Percentiles rank a stretch among this genome's conserved stretches.
Evolutionary conservation across 2,888 invertebrate genomes (phyloP).

Genomic region (Ditula angustiorana): DNA sequence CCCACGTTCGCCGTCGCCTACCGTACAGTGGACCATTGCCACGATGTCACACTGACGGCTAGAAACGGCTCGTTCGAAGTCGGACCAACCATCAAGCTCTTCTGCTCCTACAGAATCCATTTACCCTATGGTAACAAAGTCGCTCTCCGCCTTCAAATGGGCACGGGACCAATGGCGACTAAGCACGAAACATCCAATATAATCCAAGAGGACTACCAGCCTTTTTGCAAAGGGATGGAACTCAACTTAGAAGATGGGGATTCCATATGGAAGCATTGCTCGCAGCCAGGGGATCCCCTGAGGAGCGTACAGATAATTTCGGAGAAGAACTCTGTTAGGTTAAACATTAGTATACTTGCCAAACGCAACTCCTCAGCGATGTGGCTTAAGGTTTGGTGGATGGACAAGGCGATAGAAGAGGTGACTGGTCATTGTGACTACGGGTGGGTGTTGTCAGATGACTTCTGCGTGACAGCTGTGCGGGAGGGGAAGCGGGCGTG

Average conservation of each 20-base stretch:
- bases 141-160: conserved; percentile 86
- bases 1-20: conserved; percentile 89
- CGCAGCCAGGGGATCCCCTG: conserved; percentile 83
- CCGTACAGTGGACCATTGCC: conserved; percentile 89
- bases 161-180: conserved; percentile 69
- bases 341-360: conserved; percentile 75
- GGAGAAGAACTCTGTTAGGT: conserved; percentile 82
- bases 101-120: conserved; percentile 89
- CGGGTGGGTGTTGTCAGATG: conserved; percentile 88
- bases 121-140: conserved; percentile 90
- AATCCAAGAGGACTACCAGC: conserved; percentile 68
- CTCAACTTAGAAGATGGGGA: conserved; percentile 85
- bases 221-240: conserved; percentile 84
- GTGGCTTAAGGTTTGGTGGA: conserved; percentile 87
- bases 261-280: conserved; percentile 86
- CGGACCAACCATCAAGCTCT: conserved; percentile 84
- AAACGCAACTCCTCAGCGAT: conserved; percentile 75
- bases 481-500: conserved; percentile 86
- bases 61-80: conserved; percentile 88
- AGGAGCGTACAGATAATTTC: conserved; percentile 86
- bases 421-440: conserved; percentile 88
- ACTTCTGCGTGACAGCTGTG: conserved; percentile 88
- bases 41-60: conserved; percentile 87
- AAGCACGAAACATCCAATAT: conserved; percentile 69
- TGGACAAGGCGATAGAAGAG: conserved; percentile 86